A percentile compares a stretch with the other conserved stretches of the same genome.
Conservation (phyloP, 2,113 vertebrate genomes). For the Conger conger region DNA sequence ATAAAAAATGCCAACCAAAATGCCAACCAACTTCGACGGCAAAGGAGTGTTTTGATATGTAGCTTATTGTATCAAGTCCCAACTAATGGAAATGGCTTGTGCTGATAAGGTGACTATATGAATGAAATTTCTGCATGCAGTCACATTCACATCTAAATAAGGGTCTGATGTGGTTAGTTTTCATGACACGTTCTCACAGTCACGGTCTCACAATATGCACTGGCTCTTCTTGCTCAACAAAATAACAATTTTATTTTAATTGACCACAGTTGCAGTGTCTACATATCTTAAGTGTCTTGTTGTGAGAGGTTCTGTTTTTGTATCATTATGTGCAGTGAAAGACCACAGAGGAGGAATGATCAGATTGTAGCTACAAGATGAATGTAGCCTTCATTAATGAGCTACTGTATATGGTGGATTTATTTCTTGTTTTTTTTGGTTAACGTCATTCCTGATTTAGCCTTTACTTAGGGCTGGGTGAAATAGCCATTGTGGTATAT, state of each 20-base stretch:
- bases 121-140: background rate
- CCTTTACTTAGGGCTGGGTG: no score
- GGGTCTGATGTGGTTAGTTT: conserved; percentile 32
- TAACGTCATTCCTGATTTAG: conserved; percentile 48
- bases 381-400: conserved; percentile 55
- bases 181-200: conserved; percentile 50
- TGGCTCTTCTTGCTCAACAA: conserved; percentile 32
- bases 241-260: conserved; percentile 11
- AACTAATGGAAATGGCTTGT: background rate
- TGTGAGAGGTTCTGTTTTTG: conserved; percentile 50
- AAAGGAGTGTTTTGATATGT: background rate
- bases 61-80: background rate
- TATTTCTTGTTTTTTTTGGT: conserved; percentile 45
- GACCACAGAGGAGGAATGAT: conserved; percentile 38
- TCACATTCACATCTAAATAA: conserved; percentile 3
- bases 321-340: conserved; percentile 42
- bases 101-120: background rate
- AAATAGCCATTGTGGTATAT: no score
- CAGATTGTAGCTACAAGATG: conserved; percentile 55
- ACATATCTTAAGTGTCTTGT: background rate
- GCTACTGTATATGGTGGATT: conserved; percentile 28
- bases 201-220: background rate
- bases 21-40: no score
- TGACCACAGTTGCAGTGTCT: conserved; percentile 44
- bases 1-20: no score